Conservation (phyloP, 1,140 invertebrate species). For the Cotesia glomerata region DNA sequence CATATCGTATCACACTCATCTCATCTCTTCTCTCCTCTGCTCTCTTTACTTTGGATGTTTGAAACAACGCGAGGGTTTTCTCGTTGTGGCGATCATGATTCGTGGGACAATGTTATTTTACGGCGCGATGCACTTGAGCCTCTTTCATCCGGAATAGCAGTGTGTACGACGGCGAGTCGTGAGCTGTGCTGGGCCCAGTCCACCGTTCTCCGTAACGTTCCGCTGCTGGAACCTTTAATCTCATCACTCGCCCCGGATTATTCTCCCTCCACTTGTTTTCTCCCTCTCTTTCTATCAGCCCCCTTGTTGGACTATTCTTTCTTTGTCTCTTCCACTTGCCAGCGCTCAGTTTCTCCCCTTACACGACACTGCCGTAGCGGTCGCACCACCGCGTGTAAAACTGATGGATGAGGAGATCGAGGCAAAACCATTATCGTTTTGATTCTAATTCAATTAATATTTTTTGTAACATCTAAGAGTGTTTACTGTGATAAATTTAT, state of each 20-base stretch:
- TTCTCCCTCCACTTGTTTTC: constrained; percentile 27
- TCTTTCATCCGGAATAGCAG: constrained; percentile 58
- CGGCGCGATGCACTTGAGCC: constrained; percentile 62
- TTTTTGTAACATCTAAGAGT: background rate
- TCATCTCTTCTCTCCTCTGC: background rate
- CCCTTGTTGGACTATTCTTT: background rate
- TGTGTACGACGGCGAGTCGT: constrained; percentile 13
- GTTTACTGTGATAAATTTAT: background rate
- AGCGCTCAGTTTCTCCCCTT: background rate
- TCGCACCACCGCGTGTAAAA: constrained; percentile 14
- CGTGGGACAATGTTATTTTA: constrained; percentile 64
- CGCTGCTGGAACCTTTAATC: constrained; percentile 60
- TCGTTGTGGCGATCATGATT: constrained; percentile 25
- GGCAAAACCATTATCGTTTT: constrained; percentile 13
- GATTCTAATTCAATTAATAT: constrained; percentile 20
- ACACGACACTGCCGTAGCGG: background rate
- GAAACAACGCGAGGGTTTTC: background rate
- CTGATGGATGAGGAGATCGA: constrained; percentile 22
- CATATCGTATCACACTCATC: background rate
- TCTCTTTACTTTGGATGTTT: background rate
- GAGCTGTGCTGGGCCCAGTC: constrained; percentile 30
- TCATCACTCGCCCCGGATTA: constrained; percentile 62
- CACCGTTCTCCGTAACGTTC: constrained; percentile 40
- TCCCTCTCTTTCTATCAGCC: constrained; percentile 7
- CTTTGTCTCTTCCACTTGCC: background rate